Evolutionary conservation across 2,888 invertebrate species (phyloP), one percentile per base, ranked within the genome.

Genomic region (Trichacis sp.): DNA sequence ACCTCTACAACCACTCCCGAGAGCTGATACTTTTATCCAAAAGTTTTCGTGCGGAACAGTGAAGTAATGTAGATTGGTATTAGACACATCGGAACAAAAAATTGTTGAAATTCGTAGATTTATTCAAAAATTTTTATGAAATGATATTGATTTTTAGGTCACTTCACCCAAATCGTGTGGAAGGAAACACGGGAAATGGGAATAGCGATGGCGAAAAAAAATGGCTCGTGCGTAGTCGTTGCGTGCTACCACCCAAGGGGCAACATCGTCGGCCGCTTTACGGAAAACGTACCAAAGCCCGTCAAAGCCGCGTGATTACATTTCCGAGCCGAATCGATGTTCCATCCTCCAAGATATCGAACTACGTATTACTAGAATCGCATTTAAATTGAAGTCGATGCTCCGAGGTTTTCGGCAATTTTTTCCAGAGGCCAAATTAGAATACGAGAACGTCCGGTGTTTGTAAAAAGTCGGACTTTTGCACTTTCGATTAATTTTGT

Each of bases 81-180:
- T n/a, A n/a, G n/a, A n/a, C n/a, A n/a, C n/a, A n/a, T n/a, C n/a
- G n/a, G n/a, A n/a, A n/a, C n/a, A n/a, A n/a, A n/a, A n/a, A n/a
- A n/a, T n/a, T n/a, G n/a, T n/a, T n/a, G n/a, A n/a, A n/a, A n/a
- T n/a, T n/a, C n/a, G n/a, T n/a, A n/a, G n/a, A n/a, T n/a, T n/a
- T n/a, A n/a, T n/a, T n/a, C n/a, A n/a, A n/a, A n/a, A n/a, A n/a
- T n/a, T n/a, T n/a, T n/a, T n/a, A n/a, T n/a, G n/a, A n/a, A n/a
- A n/a, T n/a, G n/a, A n/a, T n/a, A n/a, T n/a, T n/a, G n/a, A n/a
- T 15, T 33, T 66, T 42, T 40, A 87, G 87, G 81, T 86, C 88
- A 72, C 74, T 84, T 78, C 74, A 92, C 93, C 0, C 94, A 95
- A 86, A 89, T 95, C 0, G 88, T 95, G n/a, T 95, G 95, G 94